These are phyloP conservation scores for Papilio aristodemus DNA, from an alignment of 1,140 invertebrate genomes.

Conservation along the genomic window DNA sequence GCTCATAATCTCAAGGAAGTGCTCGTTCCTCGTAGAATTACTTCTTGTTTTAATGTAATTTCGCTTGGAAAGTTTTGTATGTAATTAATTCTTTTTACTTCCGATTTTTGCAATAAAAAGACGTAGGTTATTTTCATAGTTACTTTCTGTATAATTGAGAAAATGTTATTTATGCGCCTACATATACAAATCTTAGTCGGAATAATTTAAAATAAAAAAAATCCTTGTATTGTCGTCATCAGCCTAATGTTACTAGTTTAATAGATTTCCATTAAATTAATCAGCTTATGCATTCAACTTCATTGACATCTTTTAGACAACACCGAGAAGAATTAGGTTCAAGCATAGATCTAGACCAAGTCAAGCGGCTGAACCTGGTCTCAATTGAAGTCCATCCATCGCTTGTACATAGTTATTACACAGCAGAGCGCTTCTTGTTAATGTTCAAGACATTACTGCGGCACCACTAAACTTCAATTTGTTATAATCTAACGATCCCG, in stretches of 20 bases:
- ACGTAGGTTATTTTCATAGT: not conserved
- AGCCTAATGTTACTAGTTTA: constrained; percentile 3
- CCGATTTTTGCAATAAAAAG: not conserved
- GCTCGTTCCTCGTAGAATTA: not conserved
- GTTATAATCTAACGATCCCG: constrained; percentile 56
- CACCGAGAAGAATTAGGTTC: not conserved
- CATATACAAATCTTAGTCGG: not conserved
- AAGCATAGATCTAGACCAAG: not conserved
- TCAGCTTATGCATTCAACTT: not conserved
- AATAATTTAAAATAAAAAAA: too few species aligned
- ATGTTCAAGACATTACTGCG: constrained; percentile 40
- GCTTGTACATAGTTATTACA: not conserved
- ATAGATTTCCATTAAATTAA: constrained; percentile 1
- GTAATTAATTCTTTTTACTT: not conserved
- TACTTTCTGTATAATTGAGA: not conserved
- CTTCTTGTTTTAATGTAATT: constrained; percentile 2
- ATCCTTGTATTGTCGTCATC: too few species aligned
- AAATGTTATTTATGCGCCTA: too few species aligned
- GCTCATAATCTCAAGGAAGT: constrained; percentile 31
- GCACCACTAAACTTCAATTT: constrained; percentile 55
- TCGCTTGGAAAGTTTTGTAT: not conserved
- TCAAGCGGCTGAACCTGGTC: not conserved
- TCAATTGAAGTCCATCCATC: not conserved
- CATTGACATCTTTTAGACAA: not conserved
- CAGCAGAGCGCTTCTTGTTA: constrained; percentile 6